Percentiles rank a stretch among this genome's conserved stretches.
phyloP scores from a whole-genome alignment of 2,113 vertebrate species.

The Triplophysa siluroides region DNA sequence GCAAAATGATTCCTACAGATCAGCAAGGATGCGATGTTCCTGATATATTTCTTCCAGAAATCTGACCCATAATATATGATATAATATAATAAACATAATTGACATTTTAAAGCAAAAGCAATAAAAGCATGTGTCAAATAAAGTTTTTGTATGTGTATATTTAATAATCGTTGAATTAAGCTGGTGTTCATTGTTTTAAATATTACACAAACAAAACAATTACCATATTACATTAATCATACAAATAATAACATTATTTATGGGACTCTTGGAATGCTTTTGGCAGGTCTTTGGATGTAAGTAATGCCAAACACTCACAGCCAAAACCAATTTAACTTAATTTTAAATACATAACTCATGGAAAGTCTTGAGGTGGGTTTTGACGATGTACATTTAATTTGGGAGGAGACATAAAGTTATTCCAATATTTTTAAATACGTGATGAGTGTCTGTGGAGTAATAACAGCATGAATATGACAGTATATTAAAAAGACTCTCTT shows the following conservation, averaged over 20 bases:
- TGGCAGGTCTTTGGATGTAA: not conserved
- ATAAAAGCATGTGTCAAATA: not conserved
- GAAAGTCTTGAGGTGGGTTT: not conserved
- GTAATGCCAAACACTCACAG: not conserved
- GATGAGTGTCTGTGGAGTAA: not conserved
- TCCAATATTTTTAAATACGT: not conserved
- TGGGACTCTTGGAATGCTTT: not conserved
- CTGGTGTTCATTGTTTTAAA: not conserved
- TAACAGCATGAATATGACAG: not conserved
- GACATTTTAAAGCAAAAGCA: not conserved
- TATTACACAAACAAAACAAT: not conserved
- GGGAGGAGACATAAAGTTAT: conserved; percentile 31
- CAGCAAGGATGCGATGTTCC: conserved; percentile 76
- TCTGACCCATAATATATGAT: not conserved
- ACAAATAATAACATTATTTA: too few species aligned
- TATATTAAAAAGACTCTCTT: not conserved
- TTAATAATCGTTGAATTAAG: not conserved
- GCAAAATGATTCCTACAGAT: conserved; percentile 77
- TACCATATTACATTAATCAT: too few species aligned
- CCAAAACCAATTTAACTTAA: too few species aligned
- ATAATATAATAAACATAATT: not conserved
- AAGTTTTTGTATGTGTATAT: not conserved
- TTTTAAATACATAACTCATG: not conserved
- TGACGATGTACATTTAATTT: conserved; percentile 27
- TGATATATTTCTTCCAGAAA: not conserved